A percentile compares a stretch with the other conserved stretches of the same genome.
Evolutionary conservation across 2,888 invertebrate species (phyloP).

Genomic region (Nemoura dubitans): DNA sequence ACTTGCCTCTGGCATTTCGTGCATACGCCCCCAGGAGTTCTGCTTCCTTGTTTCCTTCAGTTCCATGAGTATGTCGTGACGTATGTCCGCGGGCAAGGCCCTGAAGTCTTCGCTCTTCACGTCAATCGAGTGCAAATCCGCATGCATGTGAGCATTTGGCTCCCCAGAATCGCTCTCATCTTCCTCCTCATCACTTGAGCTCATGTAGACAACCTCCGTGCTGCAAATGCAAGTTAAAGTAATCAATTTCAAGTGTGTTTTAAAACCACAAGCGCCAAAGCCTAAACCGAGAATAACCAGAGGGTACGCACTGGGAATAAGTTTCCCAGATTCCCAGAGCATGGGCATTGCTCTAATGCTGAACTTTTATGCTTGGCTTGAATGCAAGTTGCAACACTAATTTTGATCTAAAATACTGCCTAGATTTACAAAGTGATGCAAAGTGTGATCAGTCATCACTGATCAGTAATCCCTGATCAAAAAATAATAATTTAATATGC

Average conservation of each 20-base stretch:
- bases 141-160: not conserved
- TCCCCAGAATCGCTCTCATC: not conserved
- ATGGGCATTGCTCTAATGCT: too few relatives aligned
- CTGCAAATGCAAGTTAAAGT: not conserved
- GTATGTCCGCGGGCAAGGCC: constrained; percentile 84
- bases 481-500: not conserved
- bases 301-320: too few relatives aligned
- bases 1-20: constrained; percentile 78
- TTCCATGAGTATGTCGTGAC: constrained; percentile 90
- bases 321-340: too few relatives aligned
- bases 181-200: constrained; percentile 18
- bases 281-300: too few relatives aligned
- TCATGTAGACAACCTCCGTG: not conserved
- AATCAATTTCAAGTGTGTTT: too few relatives aligned
- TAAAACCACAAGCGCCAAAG: too few relatives aligned
- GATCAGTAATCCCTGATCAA: too few relatives aligned
- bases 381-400: too few relatives aligned
- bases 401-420: too few relatives aligned
- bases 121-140: constrained; percentile 81
- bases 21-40: constrained; percentile 86
- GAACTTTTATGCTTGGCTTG: too few relatives aligned
- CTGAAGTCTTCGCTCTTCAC: constrained; percentile 82
- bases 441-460: too few relatives aligned
- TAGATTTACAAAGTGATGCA: too few relatives aligned
- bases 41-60: constrained; percentile 91